Base-by-base conservation (phyloP, 2,113 vertebrate genomes). In the Ictalurus punctatus region DNA sequence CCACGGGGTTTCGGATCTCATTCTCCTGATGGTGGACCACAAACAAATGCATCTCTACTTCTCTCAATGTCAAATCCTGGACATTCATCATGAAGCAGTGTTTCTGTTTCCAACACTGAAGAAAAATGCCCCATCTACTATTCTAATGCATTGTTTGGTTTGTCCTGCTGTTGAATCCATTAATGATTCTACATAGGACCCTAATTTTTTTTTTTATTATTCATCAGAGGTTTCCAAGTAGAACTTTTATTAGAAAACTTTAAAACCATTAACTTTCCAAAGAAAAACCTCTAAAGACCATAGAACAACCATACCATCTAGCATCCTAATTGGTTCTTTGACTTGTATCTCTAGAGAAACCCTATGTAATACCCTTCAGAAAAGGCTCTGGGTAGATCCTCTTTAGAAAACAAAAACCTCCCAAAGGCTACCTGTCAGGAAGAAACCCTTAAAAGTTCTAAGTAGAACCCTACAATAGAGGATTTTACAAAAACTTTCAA, bases 1-100 rank as follows among this genome's bases (percentile, higher is more conserved):
- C 54, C n/a, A 58, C 48, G 76, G 61, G 86, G 84, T 85, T 59
- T 86, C 76, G 34, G 52, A 73, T 23, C 58, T 40, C 52, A 2
- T 56, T 83, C n/a, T 74, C 34, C 34, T 87, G n/a, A 83, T 44
- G 44, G 44, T 78, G 81, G 48, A 54, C 71, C 65, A 83, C 34
- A 88, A 74, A 69, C 65, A 83, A 74, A 86, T 30, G 58, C 76
- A 74, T 73, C 84, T 76, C 37, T 82, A 37, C 78, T 83, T 74
- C 3, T 6, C 23, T 67, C 48, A 17, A 16, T 82, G 65, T 4
- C 58, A 21, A 34, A 23, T 34, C n/a, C 30, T 30, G 10, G 25
- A 54, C 34, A 76, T 61, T 63, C 27, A 52, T 25, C 37, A 54
- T 74, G 21, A 54, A 25, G 10, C 34, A 17, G 54, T 54, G 16